A percentile compares a stretch with the other conserved stretches of the same genome.
Evolutionary conservation across 2,113 vertebrate genomes (phyloP).

Genomic region (Epinephelus cyanopodus): DNA sequence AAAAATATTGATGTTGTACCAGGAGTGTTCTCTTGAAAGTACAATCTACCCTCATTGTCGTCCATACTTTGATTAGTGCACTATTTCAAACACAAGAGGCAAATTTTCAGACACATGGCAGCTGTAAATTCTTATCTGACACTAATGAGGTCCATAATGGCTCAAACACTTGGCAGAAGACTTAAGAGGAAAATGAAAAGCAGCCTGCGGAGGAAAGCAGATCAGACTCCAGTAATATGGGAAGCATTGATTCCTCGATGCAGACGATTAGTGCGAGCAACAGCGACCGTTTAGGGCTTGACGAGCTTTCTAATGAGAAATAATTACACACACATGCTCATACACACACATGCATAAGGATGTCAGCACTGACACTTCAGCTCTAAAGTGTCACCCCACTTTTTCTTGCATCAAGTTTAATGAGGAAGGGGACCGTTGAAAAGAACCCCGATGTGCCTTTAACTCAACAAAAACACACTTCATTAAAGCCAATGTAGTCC

Average conservation of each 20-base stretch:
- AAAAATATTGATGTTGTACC: neutral
- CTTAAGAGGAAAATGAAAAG: constrained; percentile 46
- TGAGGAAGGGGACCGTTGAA: constrained; percentile 8
- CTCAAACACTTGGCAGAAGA: constrained; percentile 41
- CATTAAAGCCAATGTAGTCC: neutral
- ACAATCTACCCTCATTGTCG: neutral
- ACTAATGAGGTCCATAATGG: constrained; percentile 50
- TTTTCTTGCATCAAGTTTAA: constrained; percentile 2
- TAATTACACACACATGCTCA: constrained; percentile 31
- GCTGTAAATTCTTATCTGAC: constrained; percentile 39
- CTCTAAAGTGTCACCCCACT: constrained; percentile 12
- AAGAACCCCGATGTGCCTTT: neutral
- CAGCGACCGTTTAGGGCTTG: constrained; percentile 16
- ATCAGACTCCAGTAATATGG: constrained; percentile 35
- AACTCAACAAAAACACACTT: constrained; percentile 3
- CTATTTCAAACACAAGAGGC: constrained; percentile 26
- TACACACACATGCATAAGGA: constrained; percentile 16
- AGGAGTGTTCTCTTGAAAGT: constrained; percentile 23
- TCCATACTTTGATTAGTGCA: constrained; percentile 8
- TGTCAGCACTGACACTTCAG: constrained; percentile 20
- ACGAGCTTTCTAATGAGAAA: constrained; percentile 47
- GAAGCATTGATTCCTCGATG: constrained; percentile 30
- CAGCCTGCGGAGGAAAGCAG: constrained; percentile 34
- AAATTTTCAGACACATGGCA: constrained; percentile 23
- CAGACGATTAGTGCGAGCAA: constrained; percentile 26